Conservation (phyloP, 2,113 vertebrate species). For the Calcarius ornatus region DNA sequence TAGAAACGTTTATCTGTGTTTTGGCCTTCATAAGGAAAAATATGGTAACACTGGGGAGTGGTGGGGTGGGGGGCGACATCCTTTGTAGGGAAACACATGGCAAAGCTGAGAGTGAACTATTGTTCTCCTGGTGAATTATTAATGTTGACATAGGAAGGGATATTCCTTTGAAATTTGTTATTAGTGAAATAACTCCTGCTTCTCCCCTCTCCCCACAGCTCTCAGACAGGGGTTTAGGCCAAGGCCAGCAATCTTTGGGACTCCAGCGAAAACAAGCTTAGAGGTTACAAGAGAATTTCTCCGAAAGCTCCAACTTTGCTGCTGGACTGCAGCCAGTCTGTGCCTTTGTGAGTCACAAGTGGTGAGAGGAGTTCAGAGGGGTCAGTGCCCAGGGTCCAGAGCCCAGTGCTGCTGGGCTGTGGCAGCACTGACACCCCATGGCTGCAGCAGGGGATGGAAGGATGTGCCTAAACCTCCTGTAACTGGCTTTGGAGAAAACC, state of each 20-base stretch:
- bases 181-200: neutral
- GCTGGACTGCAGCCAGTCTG: neutral
- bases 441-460: neutral
- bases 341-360: neutral
- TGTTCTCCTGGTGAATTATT: neutral
- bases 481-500: neutral
- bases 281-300: neutral
- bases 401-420: neutral
- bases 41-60: rapidly evolving
- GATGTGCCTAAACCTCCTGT: neutral
- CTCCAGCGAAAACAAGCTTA: neutral
- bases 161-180: neutral
- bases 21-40: neutral
- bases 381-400: neutral
- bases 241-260: neutral
- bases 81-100: neutral
- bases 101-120: neutral
- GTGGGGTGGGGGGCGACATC: neutral
- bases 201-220: neutral
- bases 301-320: neutral
- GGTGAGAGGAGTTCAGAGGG: neutral
- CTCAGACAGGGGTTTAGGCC: neutral
- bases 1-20: neutral
- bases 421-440: rapidly evolving
- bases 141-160: neutral